Conservation (phyloP, 2,797 vertebrate genomes). For the Meda fulgida region DNA sequence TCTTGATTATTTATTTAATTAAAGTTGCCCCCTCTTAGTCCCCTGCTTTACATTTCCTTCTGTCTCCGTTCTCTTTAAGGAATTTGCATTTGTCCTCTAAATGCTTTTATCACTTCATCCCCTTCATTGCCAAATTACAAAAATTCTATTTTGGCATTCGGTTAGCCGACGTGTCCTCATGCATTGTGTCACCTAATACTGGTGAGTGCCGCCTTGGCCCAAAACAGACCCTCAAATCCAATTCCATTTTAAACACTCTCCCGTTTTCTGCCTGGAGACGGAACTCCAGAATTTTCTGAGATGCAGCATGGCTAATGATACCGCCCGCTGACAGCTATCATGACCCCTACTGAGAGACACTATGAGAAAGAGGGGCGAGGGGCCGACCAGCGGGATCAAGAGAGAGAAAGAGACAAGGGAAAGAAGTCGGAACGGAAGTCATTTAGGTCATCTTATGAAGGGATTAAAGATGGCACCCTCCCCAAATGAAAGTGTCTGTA, state of each 20-base stretch:
- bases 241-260: slow-evolving; percentile 46
- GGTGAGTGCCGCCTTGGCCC: slow-evolving; percentile 40
- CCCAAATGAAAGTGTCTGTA: slow-evolving; percentile 71
- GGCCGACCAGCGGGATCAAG: slow-evolving; percentile 28
- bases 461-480: slow-evolving; percentile 69
- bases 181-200: slow-evolving; percentile 35
- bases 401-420: not conserved
- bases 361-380: not conserved
- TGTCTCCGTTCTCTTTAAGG: not conserved
- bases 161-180: slow-evolving; percentile 32
- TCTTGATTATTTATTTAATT: not conserved
- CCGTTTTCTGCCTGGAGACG: slow-evolving; percentile 29
- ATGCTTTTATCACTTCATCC: slow-evolving; percentile 22
- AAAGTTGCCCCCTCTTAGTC: not conserved
- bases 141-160: slow-evolving; percentile 28
- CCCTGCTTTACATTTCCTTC: not conserved
- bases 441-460: slow-evolving; percentile 68
- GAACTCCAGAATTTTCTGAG: slow-evolving; percentile 15
- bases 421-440: slow-evolving; percentile 52
- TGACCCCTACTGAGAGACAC: slow-evolving; percentile 18
- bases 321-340: slow-evolving; percentile 3
- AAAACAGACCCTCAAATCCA: slow-evolving; percentile 39
- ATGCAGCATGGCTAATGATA: slow-evolving; percentile 36
- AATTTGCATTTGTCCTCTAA: slow-evolving; percentile 26
- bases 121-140: slow-evolving; percentile 12